Evolutionary conservation across 1,140 invertebrate species (phyloP), one percentile per base, ranked within the genome.

Genomic region (Asobara japonica): DNA sequence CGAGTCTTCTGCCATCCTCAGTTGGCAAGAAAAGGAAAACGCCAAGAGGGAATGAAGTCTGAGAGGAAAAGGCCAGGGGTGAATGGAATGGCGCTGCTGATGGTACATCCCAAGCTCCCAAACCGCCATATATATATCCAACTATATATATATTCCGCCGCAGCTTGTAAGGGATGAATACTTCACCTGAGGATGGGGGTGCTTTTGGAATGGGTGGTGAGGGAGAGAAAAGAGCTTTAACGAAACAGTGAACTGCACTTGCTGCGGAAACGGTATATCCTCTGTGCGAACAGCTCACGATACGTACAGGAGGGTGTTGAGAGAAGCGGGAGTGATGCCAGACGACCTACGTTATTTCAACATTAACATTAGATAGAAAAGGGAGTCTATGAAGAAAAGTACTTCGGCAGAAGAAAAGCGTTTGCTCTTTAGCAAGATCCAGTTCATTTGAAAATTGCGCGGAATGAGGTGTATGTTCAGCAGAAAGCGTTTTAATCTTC

Each of bases 131-230:
- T 56, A 51, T 51, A 51, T 51, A 56, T n/a, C n/a, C n/a, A n/a
- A n/a, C n/a, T n/a, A n/a, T 8, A 56, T 56, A 45, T 45, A 45
- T 45, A 45, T 18, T 36, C 22, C 66, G 48, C 71, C 69, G 56
- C 22, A 36, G 45, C 38, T 64, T 62, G 30, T 29, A 70, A 45
- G 36, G 73, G 33, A 74, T 74, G 75, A 76, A 72, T 70, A 76
- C 68, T 74, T 74, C 64, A 76, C 68, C 65, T 68, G 71, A 38
- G 36, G 38, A 56, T 65, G 48, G 69, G 38, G 45, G 18, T 8
- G n/a, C 51, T 2, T 18, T 25, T 56, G 51, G 51, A 27, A 27
- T 8, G 7, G 20, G 20, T 4, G 51, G 51, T 56, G 51, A 56
- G 51, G 51, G 51, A 56, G 51, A 56, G 20, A 56, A 56, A 56